Evolutionary conservation across 1,140 invertebrate genomes (phyloP), one percentile per base, ranked within the genome.

Genomic region (Sitobion miscanthi): DNA sequence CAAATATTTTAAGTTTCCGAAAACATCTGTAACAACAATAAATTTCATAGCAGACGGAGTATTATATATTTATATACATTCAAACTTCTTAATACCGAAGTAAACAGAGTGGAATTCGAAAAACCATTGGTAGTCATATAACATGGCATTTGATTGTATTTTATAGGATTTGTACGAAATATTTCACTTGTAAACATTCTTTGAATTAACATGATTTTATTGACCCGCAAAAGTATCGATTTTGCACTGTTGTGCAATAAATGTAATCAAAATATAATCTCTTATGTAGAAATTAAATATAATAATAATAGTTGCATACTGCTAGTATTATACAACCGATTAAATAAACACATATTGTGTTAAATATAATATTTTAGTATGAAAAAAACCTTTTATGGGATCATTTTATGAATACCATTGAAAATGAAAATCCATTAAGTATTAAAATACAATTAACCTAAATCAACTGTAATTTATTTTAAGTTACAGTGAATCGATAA

Each of bases 371-470:
- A 83, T 38, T 83, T 77, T 17, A 35, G n/a, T n/a, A 35, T 83
- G 35, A 38, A 83, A 83, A 82, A 83, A 83, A 83, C 35, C 17
- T 21, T 83, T 82, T 83, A 83, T 83, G 8, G 35, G 35, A 38
- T 35, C 20, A 23, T 83, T 83, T 83, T 83, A 83, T 83, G 77
- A 83, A 83, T 38, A 83, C 35, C n/a, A 38, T 38, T 82, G 9
- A 38, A 82, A 69, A 69, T n/a, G 62, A 69, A 69, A 69, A n/a
- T 14, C 62, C 62, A 77, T n/a, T 77, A 77, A n/a, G 62, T 77
- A 77, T 77, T n/a, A 77, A 77, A 77, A n/a, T n/a, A 77, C n/a
- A 77, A 77, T 77, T 77, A 77, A 77, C 62, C 62, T n/a, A 77
- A 77, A 77, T 77, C n/a, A 77, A 17, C 62, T 77, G 62, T 6